phyloP scores from a whole-genome alignment of 1,140 invertebrate genomes.

The Diachasma alloeum region DNA sequence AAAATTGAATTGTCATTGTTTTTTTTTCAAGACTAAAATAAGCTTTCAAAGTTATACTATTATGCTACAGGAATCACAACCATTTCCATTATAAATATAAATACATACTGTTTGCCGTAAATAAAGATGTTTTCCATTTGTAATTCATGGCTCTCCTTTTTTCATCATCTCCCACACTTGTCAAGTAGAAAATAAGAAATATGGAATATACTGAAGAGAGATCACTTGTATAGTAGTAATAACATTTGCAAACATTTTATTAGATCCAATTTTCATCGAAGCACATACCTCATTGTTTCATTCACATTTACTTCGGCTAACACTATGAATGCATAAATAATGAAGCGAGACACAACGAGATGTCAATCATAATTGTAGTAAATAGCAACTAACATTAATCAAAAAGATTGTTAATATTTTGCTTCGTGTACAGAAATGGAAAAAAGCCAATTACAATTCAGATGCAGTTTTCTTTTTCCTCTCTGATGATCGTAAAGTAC shows the following conservation, averaged over 20 bases:
- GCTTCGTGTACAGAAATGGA: constrained; percentile 31
- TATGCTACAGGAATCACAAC: background rate
- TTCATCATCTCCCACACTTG: background rate
- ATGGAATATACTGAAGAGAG: background rate
- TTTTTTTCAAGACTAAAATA: background rate
- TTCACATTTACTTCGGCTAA: background rate
- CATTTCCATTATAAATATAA: background rate
- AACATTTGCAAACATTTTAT: constrained; percentile 45
- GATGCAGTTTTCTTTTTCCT: constrained; percentile 20
- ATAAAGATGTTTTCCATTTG: constrained; percentile 1
- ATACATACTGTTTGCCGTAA: background rate
- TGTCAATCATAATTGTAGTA: constrained; percentile 25
- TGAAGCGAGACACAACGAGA: constrained; percentile 33
- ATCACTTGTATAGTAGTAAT: constrained; percentile 1
- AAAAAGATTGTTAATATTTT: constrained; percentile 9
- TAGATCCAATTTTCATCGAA: constrained; percentile 47
- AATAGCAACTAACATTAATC: constrained; percentile 13
- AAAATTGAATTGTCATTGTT: background rate
- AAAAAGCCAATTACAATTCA: constrained; percentile 20
- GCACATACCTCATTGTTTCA: constrained; percentile 42
- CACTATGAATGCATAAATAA: constrained; percentile 37
- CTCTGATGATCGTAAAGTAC: constrained; percentile 38
- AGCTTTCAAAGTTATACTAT: background rate
- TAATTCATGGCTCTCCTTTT: background rate
- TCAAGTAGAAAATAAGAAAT: background rate